phyloP scores from a whole-genome alignment of 2,113 vertebrate species.

The Callospermophilus lateralis region DNA sequence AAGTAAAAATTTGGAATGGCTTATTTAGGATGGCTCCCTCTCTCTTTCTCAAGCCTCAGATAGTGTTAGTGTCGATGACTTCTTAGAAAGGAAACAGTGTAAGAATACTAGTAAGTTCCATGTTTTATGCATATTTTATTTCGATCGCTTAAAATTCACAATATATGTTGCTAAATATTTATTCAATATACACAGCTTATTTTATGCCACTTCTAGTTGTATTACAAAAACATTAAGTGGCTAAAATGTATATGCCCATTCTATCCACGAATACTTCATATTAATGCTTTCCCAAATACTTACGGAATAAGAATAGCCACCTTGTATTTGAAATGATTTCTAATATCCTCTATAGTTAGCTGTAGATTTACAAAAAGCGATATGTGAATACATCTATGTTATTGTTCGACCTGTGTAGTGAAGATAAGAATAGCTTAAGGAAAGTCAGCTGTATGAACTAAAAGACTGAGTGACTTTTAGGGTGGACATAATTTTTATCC shows the following conservation, averaged over 20 bases:
- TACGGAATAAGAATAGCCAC: slow-evolving; percentile 47
- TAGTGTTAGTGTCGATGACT: slow-evolving; percentile 76
- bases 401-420: not conserved
- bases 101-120: slow-evolving; percentile 70
- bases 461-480: not conserved
- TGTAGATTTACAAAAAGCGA: slow-evolving; percentile 57
- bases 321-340: slow-evolving; percentile 61
- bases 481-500: not conserved
- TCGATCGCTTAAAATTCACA: slow-evolving; percentile 81
- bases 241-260: slow-evolving; percentile 73
- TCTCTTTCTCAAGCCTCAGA: slow-evolving; percentile 53
- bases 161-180: slow-evolving; percentile 74
- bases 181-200: slow-evolving; percentile 78
- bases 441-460: not conserved
- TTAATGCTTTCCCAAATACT: slow-evolving; percentile 77
- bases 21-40: slow-evolving; percentile 64
- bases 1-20: slow-evolving; percentile 76
- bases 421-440: not conserved
- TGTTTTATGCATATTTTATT: slow-evolving; percentile 83
- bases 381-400: not conserved
- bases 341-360: not conserved
- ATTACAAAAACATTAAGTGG: slow-evolving; percentile 78
- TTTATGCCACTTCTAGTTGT: slow-evolving; percentile 74
- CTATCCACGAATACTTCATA: slow-evolving; percentile 66
- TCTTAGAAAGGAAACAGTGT: slow-evolving; percentile 71